Percentiles rank a stretch among this genome's conserved stretches.
phyloP scores from a whole-genome alignment of 2,797 vertebrate genomes.

The Myotis findleyi region DNA sequence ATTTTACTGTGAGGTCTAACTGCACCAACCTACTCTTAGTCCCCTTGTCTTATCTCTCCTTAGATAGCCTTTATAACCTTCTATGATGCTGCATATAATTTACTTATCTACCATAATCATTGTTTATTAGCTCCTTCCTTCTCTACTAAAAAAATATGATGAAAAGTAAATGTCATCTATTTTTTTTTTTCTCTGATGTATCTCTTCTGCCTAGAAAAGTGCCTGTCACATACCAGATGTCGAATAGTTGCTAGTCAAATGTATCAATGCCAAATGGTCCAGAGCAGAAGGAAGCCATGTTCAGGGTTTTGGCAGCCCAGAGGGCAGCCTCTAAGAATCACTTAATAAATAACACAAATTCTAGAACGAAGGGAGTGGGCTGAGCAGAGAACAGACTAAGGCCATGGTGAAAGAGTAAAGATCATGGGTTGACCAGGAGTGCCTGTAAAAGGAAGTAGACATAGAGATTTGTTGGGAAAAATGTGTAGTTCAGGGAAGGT shows the following conservation, averaged over 20 bases:
- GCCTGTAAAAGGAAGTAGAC: no score
- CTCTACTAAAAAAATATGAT: not conserved
- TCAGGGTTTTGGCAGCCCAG: not conserved
- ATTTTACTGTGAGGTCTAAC: not conserved
- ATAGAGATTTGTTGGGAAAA: not conserved
- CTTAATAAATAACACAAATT: not conserved
- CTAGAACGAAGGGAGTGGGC: not conserved
- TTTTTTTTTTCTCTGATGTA: not conserved
- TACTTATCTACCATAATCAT: not conserved
- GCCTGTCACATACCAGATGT: not conserved
- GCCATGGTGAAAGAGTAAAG: not conserved
- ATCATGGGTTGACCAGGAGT: not conserved
- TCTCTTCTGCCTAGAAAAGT: not conserved
- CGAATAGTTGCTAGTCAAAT: not conserved
- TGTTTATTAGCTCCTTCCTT: not conserved
- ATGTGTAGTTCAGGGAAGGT: not conserved
- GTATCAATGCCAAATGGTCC: not conserved
- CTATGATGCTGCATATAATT: not conserved
- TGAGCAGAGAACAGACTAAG: not conserved
- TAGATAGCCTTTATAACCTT: not conserved
- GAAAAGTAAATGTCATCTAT: not conserved
- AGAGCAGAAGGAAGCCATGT: not conserved
- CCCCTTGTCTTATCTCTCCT: not conserved
- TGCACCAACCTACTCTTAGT: no score
- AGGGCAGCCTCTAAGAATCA: no score